Base-by-base conservation (phyloP, 1,140 invertebrate species). In the Eriocheir sinensis region DNA sequence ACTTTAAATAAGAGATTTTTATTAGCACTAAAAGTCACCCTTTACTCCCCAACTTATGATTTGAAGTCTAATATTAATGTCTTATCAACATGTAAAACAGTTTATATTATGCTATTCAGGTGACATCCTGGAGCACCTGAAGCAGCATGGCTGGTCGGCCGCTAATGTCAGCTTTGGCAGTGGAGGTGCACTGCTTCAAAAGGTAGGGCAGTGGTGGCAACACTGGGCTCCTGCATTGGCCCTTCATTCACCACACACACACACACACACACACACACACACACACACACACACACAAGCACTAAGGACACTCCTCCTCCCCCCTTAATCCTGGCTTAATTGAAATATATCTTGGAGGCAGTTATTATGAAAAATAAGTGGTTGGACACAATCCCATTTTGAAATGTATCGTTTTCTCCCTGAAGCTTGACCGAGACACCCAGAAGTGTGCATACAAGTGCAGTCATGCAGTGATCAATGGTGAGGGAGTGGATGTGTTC, bases 361-460 rank as follows among this genome's bases (percentile, higher is more conserved):
- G n/a, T n/a, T n/a, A n/a, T n/a, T n/a, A n/a, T n/a, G n/a, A n/a
- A 53, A 53, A 53, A 17, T 9, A 53, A 53, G 48, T 53, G 48
- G 1, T 53, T 9, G n/a, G n/a, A n/a, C n/a, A n/a, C n/a, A n/a
- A n/a, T n/a, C n/a, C n/a, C n/a, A n/a, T n/a, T n/a, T n/a, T n/a
- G n/a, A n/a, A n/a, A n/a, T n/a, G n/a, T n/a, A 12, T 53, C 8
- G 2, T 53, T 72, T 0, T 72, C 27, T 72, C 21, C n/a, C 53
- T 38, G n/a, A 41, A 95, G 95, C 8, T 97, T 38, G 96, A 97
- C 95, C 96, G 97, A 21, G 97, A 97, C 95, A 97, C 97, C 21
- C 97, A 97, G 96, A 97, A 97, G 96, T 97, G 97, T 96, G 97
- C 97, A 17, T 97, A 96, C 96, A 97, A 97, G 95, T 97, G 97